Conservation (phyloP, 2,113 vertebrate species). For the Microtus richardsoni region DNA sequence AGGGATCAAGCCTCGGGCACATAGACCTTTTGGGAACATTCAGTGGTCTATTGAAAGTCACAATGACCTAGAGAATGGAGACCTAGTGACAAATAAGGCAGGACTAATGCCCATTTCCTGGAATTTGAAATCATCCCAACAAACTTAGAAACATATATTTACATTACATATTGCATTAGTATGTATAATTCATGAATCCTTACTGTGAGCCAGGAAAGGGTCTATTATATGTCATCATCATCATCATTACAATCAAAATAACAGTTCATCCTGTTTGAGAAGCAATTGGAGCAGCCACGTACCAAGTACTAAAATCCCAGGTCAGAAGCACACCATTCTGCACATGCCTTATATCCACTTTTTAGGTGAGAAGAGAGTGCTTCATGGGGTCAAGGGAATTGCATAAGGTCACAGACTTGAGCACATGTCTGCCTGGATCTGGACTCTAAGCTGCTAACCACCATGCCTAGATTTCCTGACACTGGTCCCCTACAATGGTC, state of each 20-base stretch:
- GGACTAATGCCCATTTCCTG: background rate
- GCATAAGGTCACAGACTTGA: conserved; percentile 1
- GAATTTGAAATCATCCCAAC: conserved; percentile 7
- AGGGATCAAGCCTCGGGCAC: background rate
- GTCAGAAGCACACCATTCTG: background rate
- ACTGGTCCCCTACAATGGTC: background rate
- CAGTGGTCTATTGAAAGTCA: background rate
- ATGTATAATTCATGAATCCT: background rate
- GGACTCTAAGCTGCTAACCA: background rate
- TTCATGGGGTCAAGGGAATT: background rate
- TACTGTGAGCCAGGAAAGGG: background rate
- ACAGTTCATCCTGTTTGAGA: background rate
- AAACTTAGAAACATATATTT: background rate
- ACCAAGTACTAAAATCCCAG: background rate
- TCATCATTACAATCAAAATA: conserved; percentile 19
- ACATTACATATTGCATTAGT: background rate
- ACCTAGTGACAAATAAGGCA: background rate
- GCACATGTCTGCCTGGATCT: background rate
- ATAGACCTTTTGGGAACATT: background rate
- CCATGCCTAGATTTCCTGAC: background rate
- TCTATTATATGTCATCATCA: background rate
- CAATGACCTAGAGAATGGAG: background rate
- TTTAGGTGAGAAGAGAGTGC: background rate
- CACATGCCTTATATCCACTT: background rate
- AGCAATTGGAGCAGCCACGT: background rate